phyloP scores from a whole-genome alignment of 1,140 invertebrate genomes.

The Drosophila athabasca region DNA sequence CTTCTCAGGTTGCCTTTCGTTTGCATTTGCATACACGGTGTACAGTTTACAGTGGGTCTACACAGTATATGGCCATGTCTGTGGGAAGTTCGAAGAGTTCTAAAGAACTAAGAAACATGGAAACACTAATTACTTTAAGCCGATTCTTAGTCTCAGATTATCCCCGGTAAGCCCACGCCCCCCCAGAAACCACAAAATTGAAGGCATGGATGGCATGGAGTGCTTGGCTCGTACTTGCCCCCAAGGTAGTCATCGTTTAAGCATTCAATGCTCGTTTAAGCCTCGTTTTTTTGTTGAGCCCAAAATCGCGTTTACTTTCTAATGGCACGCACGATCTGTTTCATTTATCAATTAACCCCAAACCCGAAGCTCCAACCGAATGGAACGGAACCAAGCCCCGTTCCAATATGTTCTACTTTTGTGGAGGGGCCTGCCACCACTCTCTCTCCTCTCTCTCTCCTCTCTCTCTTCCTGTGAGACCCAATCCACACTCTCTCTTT shows the following conservation, averaged over 20 bases:
- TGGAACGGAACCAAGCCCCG: neutral
- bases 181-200: neutral
- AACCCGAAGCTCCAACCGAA: neutral
- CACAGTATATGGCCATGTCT: neutral
- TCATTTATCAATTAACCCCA: constrained; percentile 52
- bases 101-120: too few relatives aligned
- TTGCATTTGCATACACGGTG: constrained; percentile 2
- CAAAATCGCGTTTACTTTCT: constrained; percentile 65
- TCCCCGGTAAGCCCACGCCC: too few relatives aligned
- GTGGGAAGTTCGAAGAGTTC: neutral
- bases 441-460: too few relatives aligned
- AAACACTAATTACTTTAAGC: too few relatives aligned
- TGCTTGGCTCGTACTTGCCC: neutral
- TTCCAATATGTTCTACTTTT: constrained; percentile 62
- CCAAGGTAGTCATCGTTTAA: constrained; percentile 1
- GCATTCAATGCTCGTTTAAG: constrained; percentile 27
- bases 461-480: too few relatives aligned
- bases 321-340: constrained; percentile 57
- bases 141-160: too few relatives aligned
- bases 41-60: too few relatives aligned
- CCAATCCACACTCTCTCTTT: constrained; percentile 22
- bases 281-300: too few relatives aligned
- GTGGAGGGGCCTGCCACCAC: neutral
- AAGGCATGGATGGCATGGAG: too few relatives aligned
- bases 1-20: constrained; percentile 1